Conservation (phyloP, 2,888 invertebrate species). For the Antheraea assamensis region DNA sequence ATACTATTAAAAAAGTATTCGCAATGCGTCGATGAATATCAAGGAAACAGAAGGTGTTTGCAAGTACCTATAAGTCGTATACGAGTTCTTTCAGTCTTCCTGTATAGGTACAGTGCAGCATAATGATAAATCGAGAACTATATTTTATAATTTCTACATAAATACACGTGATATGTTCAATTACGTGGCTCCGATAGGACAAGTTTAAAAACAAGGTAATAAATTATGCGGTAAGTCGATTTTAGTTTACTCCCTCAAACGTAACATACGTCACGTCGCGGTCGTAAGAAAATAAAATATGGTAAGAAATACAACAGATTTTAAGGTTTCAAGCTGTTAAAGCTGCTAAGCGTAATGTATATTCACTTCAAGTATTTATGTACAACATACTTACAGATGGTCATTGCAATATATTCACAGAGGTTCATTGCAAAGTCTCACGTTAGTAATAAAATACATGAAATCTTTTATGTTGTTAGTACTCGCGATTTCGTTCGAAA, state of each 20-base stretch:
- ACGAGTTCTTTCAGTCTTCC: neutral
- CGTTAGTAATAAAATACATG: neutral
- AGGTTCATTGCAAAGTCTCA: neutral
- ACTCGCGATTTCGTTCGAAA: no score
- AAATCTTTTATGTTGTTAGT: no score
- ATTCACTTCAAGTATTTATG: neutral
- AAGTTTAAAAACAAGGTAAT: neutral
- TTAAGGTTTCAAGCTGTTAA: neutral
- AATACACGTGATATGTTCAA: neutral
- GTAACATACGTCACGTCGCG: neutral
- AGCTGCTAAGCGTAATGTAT: neutral
- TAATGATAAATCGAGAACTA: neutral
- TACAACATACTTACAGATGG: neutral
- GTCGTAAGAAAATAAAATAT: neutral
- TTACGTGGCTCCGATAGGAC: neutral
- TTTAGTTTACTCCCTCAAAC: neutral
- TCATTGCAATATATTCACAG: neutral
- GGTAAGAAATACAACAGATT: neutral
- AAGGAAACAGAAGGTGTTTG: neutral
- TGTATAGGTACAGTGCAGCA: neutral
- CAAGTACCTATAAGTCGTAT: neutral
- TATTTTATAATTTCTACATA: neutral
- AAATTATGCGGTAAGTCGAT: neutral
- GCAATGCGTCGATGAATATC: neutral
- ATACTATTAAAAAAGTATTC: neutral